Base-by-base conservation (phyloP, 2,888 invertebrate genomes). In the Tachina fera region DNA sequence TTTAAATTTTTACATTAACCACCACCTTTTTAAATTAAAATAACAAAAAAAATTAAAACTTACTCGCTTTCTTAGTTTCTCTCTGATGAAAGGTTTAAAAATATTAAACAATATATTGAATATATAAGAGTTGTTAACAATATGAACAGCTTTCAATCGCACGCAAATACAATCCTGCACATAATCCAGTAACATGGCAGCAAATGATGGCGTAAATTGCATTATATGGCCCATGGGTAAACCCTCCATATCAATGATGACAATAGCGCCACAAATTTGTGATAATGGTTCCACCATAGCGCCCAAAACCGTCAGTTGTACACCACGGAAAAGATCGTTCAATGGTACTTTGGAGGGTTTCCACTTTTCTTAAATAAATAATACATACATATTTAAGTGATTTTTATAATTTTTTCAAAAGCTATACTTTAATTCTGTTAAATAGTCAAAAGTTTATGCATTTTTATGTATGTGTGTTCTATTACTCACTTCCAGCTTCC, bases 51-150 rank as follows among this genome's bases (percentile, higher is more conserved):
- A 31, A 4, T 31, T 31, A 47, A 13, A 9, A 92, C 94, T 93
- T 92, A 96, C 96, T 90, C 97, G 94, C 83, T 95, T 96, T 70
- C 96, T 95, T 22, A 97, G 93, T 93, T 97, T 98, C 90, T 97
- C 97, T 87, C 96, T 94, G 88, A 98, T 93, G 91, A 98, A 98
- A 0, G 98, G 98, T 91, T 97, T 97, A 92, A 98, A 96, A 77
- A 98, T 94, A 10, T 96, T 95, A 90, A 96, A 98, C 5, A 97
- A 93, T 95, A 97, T 96, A 90, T 97, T 97, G 93, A 98, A 98
- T 84, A 97, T 94, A 87, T 95, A 95, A 0, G 98, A 96, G 91
- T 98, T 97, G 91, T 97, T 97, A n/a, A 98, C 94, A 70, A 98
- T 94, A 90, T 98, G 98, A 4, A 98, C 95, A 0, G 95, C 97